A percentile compares a stretch with the other conserved stretches of the same genome.
phyloP scores from a whole-genome alignment of 64 coral and sea anemone genomes.

The Catalaphyllia jardinei region DNA sequence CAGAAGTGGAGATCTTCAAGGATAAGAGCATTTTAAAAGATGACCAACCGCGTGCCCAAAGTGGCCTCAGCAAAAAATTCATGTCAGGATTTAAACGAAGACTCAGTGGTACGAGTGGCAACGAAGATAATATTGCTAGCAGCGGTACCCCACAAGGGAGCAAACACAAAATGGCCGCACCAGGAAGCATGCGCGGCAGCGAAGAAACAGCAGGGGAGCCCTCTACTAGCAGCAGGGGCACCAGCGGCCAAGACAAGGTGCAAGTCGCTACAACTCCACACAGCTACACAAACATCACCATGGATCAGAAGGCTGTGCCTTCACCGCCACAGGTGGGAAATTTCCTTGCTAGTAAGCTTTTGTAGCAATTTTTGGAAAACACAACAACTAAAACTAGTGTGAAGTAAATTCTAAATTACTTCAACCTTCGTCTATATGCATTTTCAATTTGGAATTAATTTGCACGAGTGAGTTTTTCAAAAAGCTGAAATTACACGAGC shows the following conservation, averaged over 20 bases:
- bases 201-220: neutral
- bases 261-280: neutral
- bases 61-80: conserved; percentile 4
- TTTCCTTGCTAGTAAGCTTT: neutral
- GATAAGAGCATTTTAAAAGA: neutral
- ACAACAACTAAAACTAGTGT: no score
- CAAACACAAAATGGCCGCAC: neutral
- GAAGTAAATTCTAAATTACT: no score
- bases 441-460: no score
- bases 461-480: no score
- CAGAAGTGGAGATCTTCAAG: neutral
- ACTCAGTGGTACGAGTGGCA: neutral
- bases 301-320: neutral
- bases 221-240: neutral
- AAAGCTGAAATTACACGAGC: no score
- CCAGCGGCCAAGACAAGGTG: neutral
- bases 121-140: neutral
- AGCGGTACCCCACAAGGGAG: neutral
- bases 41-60: neutral
- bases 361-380: no score
- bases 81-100: neutral
- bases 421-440: no score
- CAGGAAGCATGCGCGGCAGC: neutral
- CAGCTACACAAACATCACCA: neutral
- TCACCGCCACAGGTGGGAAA: neutral